Percentiles rank a stretch among this genome's conserved stretches.
phyloP scores from a whole-genome alignment of 2,113 vertebrate species.

The Phyllopteryx taeniolatus region DNA sequence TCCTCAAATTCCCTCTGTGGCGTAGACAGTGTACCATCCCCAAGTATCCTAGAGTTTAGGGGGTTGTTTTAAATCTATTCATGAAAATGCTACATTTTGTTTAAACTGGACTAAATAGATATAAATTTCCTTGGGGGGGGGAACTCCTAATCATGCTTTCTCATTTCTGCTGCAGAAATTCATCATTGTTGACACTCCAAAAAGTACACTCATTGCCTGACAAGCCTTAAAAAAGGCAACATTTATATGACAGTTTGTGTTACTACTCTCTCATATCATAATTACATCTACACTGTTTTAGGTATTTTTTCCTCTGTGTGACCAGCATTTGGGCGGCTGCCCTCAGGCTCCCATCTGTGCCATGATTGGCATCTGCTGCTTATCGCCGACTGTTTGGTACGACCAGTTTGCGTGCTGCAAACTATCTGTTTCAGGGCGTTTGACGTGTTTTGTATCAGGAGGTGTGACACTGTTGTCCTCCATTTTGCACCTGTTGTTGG shows the following conservation, averaged over 20 bases:
- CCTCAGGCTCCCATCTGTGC: neutral
- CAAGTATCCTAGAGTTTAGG: neutral
- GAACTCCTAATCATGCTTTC: neutral
- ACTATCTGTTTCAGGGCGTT: neutral
- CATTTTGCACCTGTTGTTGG: neutral
- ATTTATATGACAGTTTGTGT: neutral
- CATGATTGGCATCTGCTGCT: conserved; percentile 19
- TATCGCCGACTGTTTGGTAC: neutral
- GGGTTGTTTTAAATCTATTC: too few species aligned
- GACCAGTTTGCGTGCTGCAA: neutral
- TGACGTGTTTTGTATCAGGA: neutral
- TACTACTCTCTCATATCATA: conserved; percentile 16
- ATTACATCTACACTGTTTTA: conserved; percentile 26
- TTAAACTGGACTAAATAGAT: too few species aligned
- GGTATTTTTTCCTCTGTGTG: neutral
- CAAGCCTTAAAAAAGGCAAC: neutral
- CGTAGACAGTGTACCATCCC: too few species aligned
- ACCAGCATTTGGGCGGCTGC: neutral
- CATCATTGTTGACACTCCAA: neutral
- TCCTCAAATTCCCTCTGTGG: neutral
- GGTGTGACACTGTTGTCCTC: neutral
- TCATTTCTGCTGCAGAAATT: neutral
- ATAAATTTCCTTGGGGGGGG: too few species aligned
- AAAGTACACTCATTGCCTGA: neutral
- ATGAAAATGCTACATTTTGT: too few species aligned